Evolutionary conservation across 2,888 invertebrate genomes (phyloP), one percentile per base, ranked within the genome.

Genomic region (Cephus spinipes): DNA sequence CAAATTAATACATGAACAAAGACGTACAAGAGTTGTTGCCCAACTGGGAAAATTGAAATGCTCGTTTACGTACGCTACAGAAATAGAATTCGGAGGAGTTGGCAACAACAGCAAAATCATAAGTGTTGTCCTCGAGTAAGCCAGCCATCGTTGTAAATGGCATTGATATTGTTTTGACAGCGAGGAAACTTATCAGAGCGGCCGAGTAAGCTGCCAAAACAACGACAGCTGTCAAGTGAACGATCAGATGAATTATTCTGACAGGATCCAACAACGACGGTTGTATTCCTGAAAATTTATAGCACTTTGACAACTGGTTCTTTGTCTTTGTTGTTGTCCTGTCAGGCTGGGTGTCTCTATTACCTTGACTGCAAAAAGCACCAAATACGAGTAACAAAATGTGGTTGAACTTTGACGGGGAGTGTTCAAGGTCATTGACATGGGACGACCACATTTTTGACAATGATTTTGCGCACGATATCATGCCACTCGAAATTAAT

Each of bases 121-220:
- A 91, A 1, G 89, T 89, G 1, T 87, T 89, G 74, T 91, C 91
- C 12, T 83, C 31, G 40, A 91, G 75, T 32, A 91, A 84, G 3
- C 91, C 91, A 4, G 88, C 87, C 90, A 91, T 91, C 1, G 91
- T 90, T 9, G 90, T 90, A 73, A 91, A 91, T 4, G 91, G 91
- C 89, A 91, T 89, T 0, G 84, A 76, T 69, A 91, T 89, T 4
- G 87, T 87, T 79, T 90, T 88, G 0, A 90, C 83, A 4, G 91
- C 89, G 68, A 91, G 81, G 11, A 88, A 90, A 74, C 91, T 91
- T 32, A 91, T 90, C 0, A 91, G 78, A 11, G 90, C 90, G 0
- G 91, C 91, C 4, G 91, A 91, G 80, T 91, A 91, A 0, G 91
- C 91, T 0, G 91, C 88, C 4, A 91, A 31, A 35, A 91, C 84